Evolutionary conservation across 53 echinoderm and acorn worm species (phyloP).

Genomic region (Zoroaster sp.): DNA sequence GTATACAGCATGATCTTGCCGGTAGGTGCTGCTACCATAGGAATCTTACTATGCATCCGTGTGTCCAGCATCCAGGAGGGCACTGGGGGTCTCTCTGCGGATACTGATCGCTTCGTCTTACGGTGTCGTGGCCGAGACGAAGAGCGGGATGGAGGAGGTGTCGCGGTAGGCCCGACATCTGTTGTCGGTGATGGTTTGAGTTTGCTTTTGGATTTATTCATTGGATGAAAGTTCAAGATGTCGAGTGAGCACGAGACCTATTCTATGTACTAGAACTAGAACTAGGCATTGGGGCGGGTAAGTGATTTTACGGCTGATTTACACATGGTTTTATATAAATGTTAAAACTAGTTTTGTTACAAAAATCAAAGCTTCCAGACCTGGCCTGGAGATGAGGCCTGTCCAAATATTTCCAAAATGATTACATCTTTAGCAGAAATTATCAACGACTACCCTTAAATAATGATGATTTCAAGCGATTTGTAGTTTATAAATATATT

Average conservation of each 20-base stretch:
- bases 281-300: no score
- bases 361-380: neutral
- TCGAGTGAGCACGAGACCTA: no score
- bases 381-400: neutral
- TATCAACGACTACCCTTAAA: neutral
- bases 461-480: no score
- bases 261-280: no score
- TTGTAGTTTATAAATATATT: no score
- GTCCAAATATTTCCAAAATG: neutral
- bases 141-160: neutral
- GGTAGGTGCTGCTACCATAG: conserved; percentile 77
- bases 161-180: neutral
- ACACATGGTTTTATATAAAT: no score
- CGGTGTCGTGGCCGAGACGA: conserved; percentile 6
- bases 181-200: neutral
- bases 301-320: no score
- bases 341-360: no score
- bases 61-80: conserved; percentile 86
- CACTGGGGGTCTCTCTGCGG: conserved; percentile 64
- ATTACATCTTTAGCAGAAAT: neutral
- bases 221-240: no score
- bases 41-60: conserved; percentile 85
- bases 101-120: conserved; percentile 31
- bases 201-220: neutral
- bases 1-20: conserved; percentile 78